These are phyloP conservation scores for Contarinia nasturtii DNA, from an alignment of 1,140 invertebrate species.

Conservation along the genomic window DNA sequence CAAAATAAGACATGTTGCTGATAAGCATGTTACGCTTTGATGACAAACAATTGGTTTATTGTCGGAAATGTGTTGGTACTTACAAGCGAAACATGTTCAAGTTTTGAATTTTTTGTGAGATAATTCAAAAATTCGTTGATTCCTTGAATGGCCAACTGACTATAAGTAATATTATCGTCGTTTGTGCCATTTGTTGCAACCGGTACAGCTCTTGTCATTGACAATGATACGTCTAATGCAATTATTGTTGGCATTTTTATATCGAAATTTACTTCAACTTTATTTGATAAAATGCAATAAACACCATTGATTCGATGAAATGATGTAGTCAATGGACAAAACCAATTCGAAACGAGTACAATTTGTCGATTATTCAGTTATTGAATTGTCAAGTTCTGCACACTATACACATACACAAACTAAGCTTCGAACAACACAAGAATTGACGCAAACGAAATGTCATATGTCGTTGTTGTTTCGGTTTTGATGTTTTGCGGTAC, in stretches of 20 bases:
- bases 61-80: not conserved
- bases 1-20: not conserved
- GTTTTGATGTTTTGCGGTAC: too few species aligned
- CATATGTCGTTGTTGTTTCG: too few species aligned
- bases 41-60: not conserved
- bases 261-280: not conserved
- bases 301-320: too few species aligned
- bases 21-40: not conserved
- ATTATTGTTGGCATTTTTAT: conserved; percentile 59
- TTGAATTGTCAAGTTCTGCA: too few species aligned
- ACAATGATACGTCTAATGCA: conserved; percentile 55
- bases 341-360: too few species aligned
- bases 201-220: conserved; percentile 47
- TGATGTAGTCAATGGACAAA: too few species aligned
- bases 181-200: conserved; percentile 26
- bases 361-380: too few species aligned
- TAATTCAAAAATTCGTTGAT: conserved; percentile 73
- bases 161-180: conserved; percentile 27
- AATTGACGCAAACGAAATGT: too few species aligned
- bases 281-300: not conserved
- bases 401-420: too few species aligned
- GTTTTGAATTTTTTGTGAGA: conserved; percentile 55
- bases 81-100: conserved; percentile 73
- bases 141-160: conserved; percentile 62
- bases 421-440: too few species aligned